A percentile compares a stretch with the other conserved stretches of the same genome.
These are phyloP conservation scores for rabbit (Oryctolagus cuniculus) DNA, from an alignment of 2,113 vertebrate species.

Conservation along the genomic window mOryCun1.1 NC_091438.1:95192001-95192500, in stretches of 20 bases:
- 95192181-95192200: background rate
- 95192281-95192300: background rate
- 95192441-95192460: conserved; percentile 45
- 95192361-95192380: background rate
- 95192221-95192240: no score
- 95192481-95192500: conserved; percentile 66
- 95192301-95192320: background rate
- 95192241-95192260: no score
- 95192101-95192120: no score
- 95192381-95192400: background rate
- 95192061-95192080: no score
- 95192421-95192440: background rate
- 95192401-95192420: background rate
- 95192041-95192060: no score
- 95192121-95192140: no score
- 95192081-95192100: no score
- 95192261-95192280: background rate
- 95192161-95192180: conserved; percentile 38
- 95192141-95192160: conserved; percentile 42
- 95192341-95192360: background rate
- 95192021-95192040: no score
- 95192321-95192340: background rate
- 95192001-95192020: no score
- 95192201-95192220: no score
- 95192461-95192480: background rate